These are phyloP conservation scores for Anguilla obscura DNA, from an alignment of 2,797 vertebrate genomes.

Conservation along the genomic window DNA sequence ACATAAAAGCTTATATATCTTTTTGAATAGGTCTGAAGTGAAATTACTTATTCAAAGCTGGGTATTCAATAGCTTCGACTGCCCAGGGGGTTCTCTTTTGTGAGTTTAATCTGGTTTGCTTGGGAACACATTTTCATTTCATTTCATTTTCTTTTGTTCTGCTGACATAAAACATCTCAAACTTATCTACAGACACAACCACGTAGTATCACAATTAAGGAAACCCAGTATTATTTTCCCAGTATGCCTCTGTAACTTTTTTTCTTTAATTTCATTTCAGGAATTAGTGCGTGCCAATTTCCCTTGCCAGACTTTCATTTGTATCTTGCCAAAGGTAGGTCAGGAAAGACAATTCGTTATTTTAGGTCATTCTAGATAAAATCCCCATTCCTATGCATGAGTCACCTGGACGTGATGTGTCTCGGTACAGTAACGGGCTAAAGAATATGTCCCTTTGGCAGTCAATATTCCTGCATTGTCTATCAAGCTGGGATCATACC, in stretches of 20 bases:
- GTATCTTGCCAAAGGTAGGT: neutral
- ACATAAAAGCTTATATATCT: neutral
- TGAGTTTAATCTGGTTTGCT: neutral
- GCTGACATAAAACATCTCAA: neutral
- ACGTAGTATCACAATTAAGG: neutral
- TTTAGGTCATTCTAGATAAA: conserved; percentile 8
- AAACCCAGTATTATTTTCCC: neutral
- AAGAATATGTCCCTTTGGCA: conserved; percentile 7
- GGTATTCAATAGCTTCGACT: neutral
- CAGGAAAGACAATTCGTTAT: neutral
- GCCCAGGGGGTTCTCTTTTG: neutral
- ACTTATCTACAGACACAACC: neutral
- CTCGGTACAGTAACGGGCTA: neutral
- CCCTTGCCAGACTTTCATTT: neutral
- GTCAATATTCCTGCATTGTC: neutral
- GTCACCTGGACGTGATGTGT: neutral
- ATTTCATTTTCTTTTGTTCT: conserved; percentile 1
- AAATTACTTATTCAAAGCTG: neutral
- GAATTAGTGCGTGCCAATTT: neutral
- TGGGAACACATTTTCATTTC: neutral
- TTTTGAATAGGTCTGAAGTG: neutral
- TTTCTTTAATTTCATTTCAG: neutral
- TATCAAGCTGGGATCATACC: neutral
- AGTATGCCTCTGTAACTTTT: neutral
- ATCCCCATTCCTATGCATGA: conserved; percentile 5